These are phyloP conservation scores for Solenopsis fugax DNA, from an alignment of 1,140 invertebrate species.

Conservation along the genomic window DNA sequence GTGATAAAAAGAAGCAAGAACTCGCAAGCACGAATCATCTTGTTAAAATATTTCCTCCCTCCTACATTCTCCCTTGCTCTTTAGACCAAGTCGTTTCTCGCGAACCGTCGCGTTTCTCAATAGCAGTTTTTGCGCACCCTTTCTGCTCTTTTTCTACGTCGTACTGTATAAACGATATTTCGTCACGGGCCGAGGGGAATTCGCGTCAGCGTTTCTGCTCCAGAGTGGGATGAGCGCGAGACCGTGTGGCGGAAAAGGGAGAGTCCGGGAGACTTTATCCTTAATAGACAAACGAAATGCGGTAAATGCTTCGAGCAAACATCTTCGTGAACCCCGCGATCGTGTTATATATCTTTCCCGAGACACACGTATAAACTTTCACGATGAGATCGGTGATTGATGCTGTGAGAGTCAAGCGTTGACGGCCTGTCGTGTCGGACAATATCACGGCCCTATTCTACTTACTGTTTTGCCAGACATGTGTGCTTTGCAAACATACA, in stretches of 20 bases:
- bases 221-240: conserved; percentile 19
- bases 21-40: background rate
- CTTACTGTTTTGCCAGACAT: conserved; percentile 18
- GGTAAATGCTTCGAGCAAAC: conserved; percentile 64
- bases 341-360: conserved; percentile 49
- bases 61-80: background rate
- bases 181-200: conserved; percentile 14
- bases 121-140: conserved; percentile 25
- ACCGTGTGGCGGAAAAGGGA: conserved; percentile 24
- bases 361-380: conserved; percentile 47
- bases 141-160: background rate
- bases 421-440: conserved; percentile 55
- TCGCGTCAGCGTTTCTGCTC: conserved; percentile 46
- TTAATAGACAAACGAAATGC: conserved; percentile 66
- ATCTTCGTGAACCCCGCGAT: conserved; percentile 38
- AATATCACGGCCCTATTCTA: conserved; percentile 41
- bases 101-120: conserved; percentile 31
- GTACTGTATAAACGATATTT: conserved; percentile 62
- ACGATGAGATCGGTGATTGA: conserved; percentile 68
- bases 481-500: conserved; percentile 20
- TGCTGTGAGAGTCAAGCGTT: conserved; percentile 63
- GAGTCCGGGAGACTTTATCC: conserved; percentile 30
- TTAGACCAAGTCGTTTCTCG: background rate
- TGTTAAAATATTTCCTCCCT: background rate
- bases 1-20: background rate